Evolutionary conservation across 2,888 invertebrate genomes (phyloP).

Genomic region (Metallyticus violacea): DNA sequence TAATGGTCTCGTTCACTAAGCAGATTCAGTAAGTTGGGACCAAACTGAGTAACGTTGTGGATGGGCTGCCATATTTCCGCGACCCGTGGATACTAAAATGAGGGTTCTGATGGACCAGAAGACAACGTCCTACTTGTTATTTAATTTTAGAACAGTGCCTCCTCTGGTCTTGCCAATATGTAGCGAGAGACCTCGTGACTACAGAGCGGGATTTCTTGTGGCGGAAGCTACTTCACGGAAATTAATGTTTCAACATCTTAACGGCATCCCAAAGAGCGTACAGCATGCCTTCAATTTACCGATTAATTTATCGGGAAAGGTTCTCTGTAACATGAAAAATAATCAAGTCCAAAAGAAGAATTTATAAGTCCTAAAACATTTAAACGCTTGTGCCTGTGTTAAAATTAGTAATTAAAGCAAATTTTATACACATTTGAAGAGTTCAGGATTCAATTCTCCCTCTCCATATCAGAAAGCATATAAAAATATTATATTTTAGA

Average conservation of each 20-base stretch:
- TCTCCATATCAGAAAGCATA: no score
- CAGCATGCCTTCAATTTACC: not conserved
- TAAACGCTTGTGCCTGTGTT: no score
- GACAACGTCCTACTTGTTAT: not conserved
- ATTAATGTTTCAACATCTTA: not conserved
- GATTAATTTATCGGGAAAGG: not conserved
- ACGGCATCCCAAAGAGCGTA: no score
- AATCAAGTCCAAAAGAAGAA: no score
- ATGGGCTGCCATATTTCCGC: not conserved
- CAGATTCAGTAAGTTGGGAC: not conserved
- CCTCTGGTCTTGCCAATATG: not conserved
- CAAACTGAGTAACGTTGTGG: no score
- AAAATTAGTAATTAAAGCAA: no score
- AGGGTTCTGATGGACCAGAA: not conserved
- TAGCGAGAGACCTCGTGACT: not conserved
- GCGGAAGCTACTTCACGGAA: no score
- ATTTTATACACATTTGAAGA: no score
- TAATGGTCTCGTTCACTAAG: not conserved
- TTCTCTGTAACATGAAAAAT: not conserved
- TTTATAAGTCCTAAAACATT: no score
- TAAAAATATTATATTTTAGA: no score
- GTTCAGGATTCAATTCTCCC: no score
- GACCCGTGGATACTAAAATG: no score
- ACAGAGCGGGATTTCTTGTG: not conserved
- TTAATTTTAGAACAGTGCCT: not conserved